Base-by-base conservation (phyloP, 2,888 invertebrate species). In the Poecilus cupreus region DNA sequence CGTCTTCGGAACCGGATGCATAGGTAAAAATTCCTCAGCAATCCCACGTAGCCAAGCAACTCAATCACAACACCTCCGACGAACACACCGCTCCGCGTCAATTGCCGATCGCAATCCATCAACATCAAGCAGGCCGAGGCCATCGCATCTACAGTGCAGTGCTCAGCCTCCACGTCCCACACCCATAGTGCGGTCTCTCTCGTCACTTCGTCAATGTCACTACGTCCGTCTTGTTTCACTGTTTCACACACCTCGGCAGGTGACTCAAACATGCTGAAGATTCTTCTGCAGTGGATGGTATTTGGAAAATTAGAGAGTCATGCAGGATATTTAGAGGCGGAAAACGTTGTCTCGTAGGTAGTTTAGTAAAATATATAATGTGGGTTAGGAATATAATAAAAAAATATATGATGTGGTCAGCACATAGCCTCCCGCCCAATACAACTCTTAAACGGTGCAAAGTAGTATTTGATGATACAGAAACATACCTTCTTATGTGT, bases 41-140 rank as follows among this genome's bases (percentile, higher is more conserved):
- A 3, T 32, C 32, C 32, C 54, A 54, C 54, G 26, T 20, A 49
- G 74, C 74, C 54, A 68, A 49, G 74, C 74, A 74, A 51, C 74
- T 74, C 74, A 74, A 74, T 74, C 74, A 68, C 64, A 68, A 74
- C 74, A 74, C 74, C 51, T 51, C 26, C 13, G 74, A 13, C 16
- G 13, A 26, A 60, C n/a, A 51, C 24, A 24, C 39, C 51, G 26
- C 16, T 49, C 11, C 6, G 13, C 64, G 51, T 74, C 49, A 74
- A 49, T 39, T 51, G 74, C 39, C 74, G 74, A 24, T 32, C 51
- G 49, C 74, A 74, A 74, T 74, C 51, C 51, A 74, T 74, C 74
- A 74, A 26, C 74, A 74, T 74, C 74, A 74, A 51, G 51, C 49
- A 51, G 26, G 74, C 74, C 11, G 64, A 68, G 64, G 64, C 37